A percentile compares a stretch with the other conserved stretches of the same genome.
These are phyloP conservation scores for Brachionus angularis DNA, from an alignment of 1,140 invertebrate species.

Conservation along the genomic window DNA sequence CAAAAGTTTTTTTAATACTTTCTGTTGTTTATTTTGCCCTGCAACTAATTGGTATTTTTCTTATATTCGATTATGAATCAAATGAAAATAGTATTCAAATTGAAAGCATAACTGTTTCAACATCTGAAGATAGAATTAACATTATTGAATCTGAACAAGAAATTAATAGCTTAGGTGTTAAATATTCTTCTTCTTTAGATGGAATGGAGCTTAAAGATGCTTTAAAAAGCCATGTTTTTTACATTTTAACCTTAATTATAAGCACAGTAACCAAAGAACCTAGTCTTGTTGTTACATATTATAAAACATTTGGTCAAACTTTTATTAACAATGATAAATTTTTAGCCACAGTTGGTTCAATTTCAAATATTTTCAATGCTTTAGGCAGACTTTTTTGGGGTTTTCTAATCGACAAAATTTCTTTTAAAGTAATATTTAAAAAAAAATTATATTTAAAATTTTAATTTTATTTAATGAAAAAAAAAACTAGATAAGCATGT, in stretches of 20 bases:
- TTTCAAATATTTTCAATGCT: slow-evolving; percentile 60
- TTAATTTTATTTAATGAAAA: too few species aligned
- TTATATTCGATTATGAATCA: slow-evolving; percentile 44
- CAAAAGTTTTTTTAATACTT: slow-evolving; percentile 48
- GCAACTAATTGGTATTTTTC: slow-evolving; percentile 46
- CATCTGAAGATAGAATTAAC: too few species aligned
- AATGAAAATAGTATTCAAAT: background rate
- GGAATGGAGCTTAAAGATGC: slow-evolving; percentile 46
- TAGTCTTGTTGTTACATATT: slow-evolving; percentile 13
- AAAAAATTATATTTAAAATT: too few species aligned
- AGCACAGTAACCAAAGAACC: background rate
- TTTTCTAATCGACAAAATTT: slow-evolving; percentile 54
- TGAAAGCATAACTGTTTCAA: background rate
- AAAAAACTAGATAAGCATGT: too few species aligned
- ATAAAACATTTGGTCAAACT: slow-evolving; percentile 58
- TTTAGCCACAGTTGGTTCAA: slow-evolving; percentile 58
- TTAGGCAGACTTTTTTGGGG: slow-evolving; percentile 60
- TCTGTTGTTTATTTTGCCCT: slow-evolving; percentile 45
- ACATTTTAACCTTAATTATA: slow-evolving; percentile 44
- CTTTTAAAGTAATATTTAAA: slow-evolving; percentile 57
- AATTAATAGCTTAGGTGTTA: slow-evolving; percentile 44
- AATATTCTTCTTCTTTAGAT: slow-evolving; percentile 47
- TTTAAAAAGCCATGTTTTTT: slow-evolving; percentile 37
- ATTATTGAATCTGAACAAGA: slow-evolving; percentile 45
- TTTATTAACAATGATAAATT: slow-evolving; percentile 60